A percentile compares a stretch with the other conserved stretches of the same genome.
phyloP scores from a whole-genome alignment of 1,140 invertebrate species.

The Riptortus pedestris region DNA sequence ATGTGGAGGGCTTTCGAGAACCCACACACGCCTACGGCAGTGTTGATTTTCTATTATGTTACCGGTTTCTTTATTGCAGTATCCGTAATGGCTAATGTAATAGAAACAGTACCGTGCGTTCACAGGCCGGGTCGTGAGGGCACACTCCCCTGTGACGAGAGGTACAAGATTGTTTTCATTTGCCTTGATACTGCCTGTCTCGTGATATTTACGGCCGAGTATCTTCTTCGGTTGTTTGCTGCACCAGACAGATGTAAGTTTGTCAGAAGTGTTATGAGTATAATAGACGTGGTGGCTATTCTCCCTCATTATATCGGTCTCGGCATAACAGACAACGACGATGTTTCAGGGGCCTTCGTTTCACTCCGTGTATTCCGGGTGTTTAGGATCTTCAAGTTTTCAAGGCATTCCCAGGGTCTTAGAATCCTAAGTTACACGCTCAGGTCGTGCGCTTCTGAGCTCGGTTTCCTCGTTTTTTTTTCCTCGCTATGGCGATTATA shows the following conservation, averaged over 20 bases:
- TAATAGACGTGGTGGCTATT: conserved; percentile 99
- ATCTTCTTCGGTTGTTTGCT: conserved; percentile 89
- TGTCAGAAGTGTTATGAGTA: conserved; percentile 92
- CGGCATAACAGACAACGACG: conserved; percentile 93
- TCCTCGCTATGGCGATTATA: conserved; percentile 98
- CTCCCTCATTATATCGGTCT: conserved; percentile 98
- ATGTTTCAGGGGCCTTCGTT: conserved; percentile 97
- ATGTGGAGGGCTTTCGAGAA: conserved; percentile 99
- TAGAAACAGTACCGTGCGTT: conserved; percentile 92
- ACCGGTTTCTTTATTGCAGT: conserved; percentile 99
- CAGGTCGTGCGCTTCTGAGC: conserved; percentile 97
- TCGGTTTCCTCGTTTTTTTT: conserved; percentile 99
- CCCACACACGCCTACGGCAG: conserved; percentile 94
- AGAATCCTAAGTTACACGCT: conserved; percentile 97
- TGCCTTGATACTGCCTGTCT: conserved; percentile 99
- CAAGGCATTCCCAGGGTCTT: conserved; percentile 95
- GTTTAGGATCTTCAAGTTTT: conserved; percentile 99
- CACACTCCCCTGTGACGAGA: conserved; percentile 86
- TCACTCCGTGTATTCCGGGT: conserved; percentile 97
- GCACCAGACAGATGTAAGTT: conserved; percentile 97
- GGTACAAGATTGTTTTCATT: conserved; percentile 96
- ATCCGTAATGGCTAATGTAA: conserved; percentile 96
- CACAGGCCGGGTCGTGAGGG: conserved; percentile 71
- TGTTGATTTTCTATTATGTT: conserved; percentile 98
- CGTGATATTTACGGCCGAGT: conserved; percentile 99